phyloP scores from a whole-genome alignment of 2,113 vertebrate genomes.

The Semicossyphus pulcher region DNA sequence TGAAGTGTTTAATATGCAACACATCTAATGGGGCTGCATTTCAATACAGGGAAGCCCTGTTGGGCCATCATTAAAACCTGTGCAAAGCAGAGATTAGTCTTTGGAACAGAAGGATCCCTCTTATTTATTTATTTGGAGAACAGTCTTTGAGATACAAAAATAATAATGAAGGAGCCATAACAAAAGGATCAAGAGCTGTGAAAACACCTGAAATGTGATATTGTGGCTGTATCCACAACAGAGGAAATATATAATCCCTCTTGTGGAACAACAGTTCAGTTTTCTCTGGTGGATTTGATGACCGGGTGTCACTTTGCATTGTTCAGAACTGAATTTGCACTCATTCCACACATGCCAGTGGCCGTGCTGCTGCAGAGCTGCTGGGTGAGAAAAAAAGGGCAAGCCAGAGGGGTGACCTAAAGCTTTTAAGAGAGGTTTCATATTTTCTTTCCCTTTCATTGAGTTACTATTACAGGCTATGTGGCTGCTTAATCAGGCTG shows the following conservation, averaged over 20 bases:
- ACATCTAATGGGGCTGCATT: neutral
- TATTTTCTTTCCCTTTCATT: slow-evolving; percentile 28
- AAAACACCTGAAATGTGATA: slow-evolving; percentile 31
- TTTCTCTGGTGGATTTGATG: slow-evolving; percentile 13
- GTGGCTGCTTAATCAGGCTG: slow-evolving; percentile 43
- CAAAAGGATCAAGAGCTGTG: slow-evolving; percentile 4
- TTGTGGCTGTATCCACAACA: neutral
- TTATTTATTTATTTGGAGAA: neutral
- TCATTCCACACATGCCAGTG: slow-evolving; percentile 10
- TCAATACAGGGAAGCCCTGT: neutral
- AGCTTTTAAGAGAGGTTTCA: slow-evolving; percentile 19
- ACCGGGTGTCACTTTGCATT: slow-evolving; percentile 38
- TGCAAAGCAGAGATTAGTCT: no score
- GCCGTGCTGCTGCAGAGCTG: neutral
- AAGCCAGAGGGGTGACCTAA: slow-evolving; percentile 10
- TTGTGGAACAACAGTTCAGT: slow-evolving; percentile 24
- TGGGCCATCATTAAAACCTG: no score
- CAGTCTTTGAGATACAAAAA: slow-evolving; percentile 4
- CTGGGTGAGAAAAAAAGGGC: neutral
- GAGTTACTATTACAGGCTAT: slow-evolving; percentile 26
- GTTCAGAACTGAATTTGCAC: neutral
- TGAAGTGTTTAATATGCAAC: neutral
- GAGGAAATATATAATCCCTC: slow-evolving; percentile 3
- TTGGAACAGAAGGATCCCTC: neutral
- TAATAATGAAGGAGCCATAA: neutral